Percentiles rank a stretch among this genome's conserved stretches.
Evolutionary conservation across 2,797 vertebrate genomes (phyloP).

Genomic region (Meriones psammophilus): DNA sequence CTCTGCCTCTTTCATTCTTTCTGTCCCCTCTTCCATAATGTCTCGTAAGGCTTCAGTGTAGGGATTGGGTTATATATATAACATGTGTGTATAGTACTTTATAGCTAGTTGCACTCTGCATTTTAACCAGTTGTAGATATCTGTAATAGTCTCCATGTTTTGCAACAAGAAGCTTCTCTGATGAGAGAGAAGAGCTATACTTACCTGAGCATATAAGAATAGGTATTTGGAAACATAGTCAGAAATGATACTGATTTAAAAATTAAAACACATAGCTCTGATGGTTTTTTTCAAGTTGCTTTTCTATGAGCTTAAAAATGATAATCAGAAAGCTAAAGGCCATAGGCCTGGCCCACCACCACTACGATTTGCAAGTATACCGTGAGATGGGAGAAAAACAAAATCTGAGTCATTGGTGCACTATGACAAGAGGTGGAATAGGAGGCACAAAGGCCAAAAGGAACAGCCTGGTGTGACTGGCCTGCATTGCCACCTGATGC

Average conservation of each 20-base stretch:
- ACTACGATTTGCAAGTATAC: background rate
- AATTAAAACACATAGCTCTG: background rate
- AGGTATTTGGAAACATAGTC: background rate
- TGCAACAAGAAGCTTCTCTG: background rate
- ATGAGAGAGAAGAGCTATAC: background rate
- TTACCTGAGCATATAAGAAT: background rate
- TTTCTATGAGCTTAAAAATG: background rate
- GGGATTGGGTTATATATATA: background rate
- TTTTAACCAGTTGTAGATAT: background rate
- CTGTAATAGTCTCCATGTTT: background rate
- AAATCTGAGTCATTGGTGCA: background rate
- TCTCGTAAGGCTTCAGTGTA: background rate
- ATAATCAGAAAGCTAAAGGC: background rate
- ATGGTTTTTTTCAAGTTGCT: background rate
- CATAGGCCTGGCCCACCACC: background rate
- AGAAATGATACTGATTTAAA: background rate
- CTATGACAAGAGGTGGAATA: no score
- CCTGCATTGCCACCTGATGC: background rate
- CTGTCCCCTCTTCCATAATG: background rate
- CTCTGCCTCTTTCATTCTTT: background rate
- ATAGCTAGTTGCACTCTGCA: background rate
- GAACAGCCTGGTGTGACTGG: background rate
- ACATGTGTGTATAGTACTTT: background rate
- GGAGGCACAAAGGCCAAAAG: background rate
- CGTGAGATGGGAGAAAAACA: background rate